These are phyloP conservation scores for Xestia sexstrigata DNA, from an alignment of 2,888 invertebrate genomes.

Conservation along the genomic window DNA sequence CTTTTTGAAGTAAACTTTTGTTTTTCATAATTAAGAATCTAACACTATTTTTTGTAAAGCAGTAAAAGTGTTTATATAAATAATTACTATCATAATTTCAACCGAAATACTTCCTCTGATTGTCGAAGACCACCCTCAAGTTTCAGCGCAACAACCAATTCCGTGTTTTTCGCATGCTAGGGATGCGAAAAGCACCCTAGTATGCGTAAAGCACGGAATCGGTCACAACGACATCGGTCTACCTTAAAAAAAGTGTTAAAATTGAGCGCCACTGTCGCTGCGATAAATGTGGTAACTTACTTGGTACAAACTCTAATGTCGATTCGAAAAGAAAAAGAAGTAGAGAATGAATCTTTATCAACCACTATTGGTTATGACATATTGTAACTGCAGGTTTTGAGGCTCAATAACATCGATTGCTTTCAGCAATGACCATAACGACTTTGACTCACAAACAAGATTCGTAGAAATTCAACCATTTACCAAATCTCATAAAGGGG, in stretches of 20 bases:
- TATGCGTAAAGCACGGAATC: too few species aligned
- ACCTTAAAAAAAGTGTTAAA: background rate
- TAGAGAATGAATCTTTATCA: background rate
- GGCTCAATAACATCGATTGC: background rate
- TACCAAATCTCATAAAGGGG: conserved; percentile 37
- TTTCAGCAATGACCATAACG: background rate
- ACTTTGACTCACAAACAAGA: conserved; percentile 19
- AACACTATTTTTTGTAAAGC: background rate
- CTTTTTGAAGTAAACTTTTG: background rate
- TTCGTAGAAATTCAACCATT: conserved; percentile 20
- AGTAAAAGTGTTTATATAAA: background rate
- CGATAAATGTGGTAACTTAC: background rate
- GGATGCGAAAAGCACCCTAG: too few species aligned
- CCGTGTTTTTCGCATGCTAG: background rate
- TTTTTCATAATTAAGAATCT: background rate
- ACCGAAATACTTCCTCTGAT: background rate
- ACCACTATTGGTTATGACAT: background rate
- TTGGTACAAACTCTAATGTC: background rate
- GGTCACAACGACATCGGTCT: background rate
- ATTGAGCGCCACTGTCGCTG: background rate
- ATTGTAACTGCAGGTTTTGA: background rate
- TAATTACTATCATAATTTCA: background rate
- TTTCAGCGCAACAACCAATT: background rate
- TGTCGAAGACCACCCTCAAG: too few species aligned
- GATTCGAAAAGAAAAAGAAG: background rate